Evolutionary conservation across 2,113 vertebrate genomes (phyloP).

Genomic region (Percina caprodes): DNA sequence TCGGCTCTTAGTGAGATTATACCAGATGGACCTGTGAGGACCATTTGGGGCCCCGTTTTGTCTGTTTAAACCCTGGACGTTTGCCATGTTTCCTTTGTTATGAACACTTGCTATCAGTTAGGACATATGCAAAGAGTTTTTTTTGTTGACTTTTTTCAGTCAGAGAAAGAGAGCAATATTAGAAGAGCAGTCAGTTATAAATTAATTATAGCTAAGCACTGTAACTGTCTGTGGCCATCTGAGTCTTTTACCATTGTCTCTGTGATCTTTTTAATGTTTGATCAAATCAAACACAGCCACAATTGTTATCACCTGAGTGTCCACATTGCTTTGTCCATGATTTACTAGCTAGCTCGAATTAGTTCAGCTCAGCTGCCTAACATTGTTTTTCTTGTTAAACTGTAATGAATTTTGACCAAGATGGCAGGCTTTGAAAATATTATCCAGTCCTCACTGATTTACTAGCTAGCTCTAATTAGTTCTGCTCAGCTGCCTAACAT

Average conservation of each 20-base stretch:
- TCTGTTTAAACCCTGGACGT: neutral
- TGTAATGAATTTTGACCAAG: neutral
- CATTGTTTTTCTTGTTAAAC: conserved; percentile 1
- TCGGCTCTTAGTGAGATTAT: neutral
- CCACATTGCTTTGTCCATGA: conserved; percentile 6
- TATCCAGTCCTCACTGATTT: conserved; percentile 25
- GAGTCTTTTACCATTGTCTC: neutral
- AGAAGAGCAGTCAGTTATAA: neutral
- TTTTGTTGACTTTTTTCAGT: too few species aligned
- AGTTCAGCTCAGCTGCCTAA: conserved; percentile 24
- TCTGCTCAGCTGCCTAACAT: conserved; percentile 13
- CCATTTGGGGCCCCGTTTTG: neutral
- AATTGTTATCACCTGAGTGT: neutral
- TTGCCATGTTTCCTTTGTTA: neutral
- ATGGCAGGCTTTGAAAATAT: neutral
- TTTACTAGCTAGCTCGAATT: conserved; percentile 29
- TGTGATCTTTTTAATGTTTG: neutral
- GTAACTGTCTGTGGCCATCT: neutral
- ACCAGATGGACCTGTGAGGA: neutral
- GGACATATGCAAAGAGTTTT: neutral
- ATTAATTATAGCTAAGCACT: neutral
- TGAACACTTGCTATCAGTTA: neutral
- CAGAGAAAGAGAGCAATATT: neutral
- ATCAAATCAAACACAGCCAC: neutral
- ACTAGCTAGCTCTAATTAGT: conserved; percentile 22